Conservation (phyloP, 2,888 invertebrate genomes). For the Vanessa cardui region DNA sequence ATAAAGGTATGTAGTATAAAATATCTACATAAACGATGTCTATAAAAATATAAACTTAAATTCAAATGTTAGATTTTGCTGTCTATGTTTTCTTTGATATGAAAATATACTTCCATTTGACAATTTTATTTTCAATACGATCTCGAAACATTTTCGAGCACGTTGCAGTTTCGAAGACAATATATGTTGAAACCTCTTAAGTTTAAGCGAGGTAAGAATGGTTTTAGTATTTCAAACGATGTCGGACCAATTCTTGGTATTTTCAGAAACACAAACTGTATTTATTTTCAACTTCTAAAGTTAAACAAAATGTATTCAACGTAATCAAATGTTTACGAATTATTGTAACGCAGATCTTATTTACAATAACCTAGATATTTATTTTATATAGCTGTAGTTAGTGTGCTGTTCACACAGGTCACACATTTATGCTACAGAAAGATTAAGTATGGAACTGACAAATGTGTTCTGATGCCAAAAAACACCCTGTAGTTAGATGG, state of each 20-base stretch:
- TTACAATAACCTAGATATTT: too few species aligned
- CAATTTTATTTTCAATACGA: slow-evolving; percentile 18
- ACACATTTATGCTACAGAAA: too few species aligned
- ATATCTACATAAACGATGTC: neutral
- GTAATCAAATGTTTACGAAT: too few species aligned
- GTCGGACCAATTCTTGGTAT: neutral
- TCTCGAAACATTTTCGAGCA: slow-evolving; percentile 19
- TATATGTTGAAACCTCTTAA: neutral
- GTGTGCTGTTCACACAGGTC: too few species aligned
- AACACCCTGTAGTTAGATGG: too few species aligned
- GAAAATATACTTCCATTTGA: slow-evolving; percentile 9
- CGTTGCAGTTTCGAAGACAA: slow-evolving; percentile 16
- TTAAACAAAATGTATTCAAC: too few species aligned
- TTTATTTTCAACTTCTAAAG: too few species aligned
- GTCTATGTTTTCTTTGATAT: slow-evolving; percentile 3
- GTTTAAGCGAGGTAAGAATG: slow-evolving; percentile 4
- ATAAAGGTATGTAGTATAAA: neutral
- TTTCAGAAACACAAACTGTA: neutral
- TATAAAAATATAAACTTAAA: neutral
- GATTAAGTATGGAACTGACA: too few species aligned
- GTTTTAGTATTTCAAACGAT: neutral
- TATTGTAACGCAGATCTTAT: too few species aligned
- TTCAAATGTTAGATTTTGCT: neutral
- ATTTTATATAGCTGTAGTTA: too few species aligned
- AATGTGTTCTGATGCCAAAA: too few species aligned